phyloP scores from a whole-genome alignment of 1,140 invertebrate genomes.

The Eriocheir sinensis region DNA sequence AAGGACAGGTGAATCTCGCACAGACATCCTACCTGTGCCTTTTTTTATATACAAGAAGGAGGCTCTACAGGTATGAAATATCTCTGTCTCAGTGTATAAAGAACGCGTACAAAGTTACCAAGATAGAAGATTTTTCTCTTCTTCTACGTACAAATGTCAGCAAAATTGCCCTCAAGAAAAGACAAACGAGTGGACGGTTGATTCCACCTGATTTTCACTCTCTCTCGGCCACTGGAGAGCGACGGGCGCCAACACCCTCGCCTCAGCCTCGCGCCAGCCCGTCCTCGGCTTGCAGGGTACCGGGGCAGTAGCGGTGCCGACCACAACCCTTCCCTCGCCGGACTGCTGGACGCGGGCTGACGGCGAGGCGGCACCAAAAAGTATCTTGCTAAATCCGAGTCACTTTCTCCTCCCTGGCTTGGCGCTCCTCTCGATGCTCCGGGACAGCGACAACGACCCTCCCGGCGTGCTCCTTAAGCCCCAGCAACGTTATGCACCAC shows the following conservation, averaged over 20 bases:
- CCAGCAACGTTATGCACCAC: neutral
- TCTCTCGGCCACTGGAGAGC: neutral
- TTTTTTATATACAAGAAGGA: neutral
- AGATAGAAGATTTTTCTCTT: neutral
- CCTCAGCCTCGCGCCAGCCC: neutral
- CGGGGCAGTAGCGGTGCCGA: neutral
- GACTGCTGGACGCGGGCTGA: neutral
- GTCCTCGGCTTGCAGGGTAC: neutral
- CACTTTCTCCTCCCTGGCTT: neutral
- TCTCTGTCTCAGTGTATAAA: neutral
- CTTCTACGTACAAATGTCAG: neutral
- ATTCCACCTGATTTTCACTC: neutral
- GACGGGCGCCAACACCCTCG: neutral
- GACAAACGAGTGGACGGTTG: conserved; percentile 11
- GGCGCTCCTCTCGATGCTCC: neutral
- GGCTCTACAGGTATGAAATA: neutral
- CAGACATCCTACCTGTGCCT: neutral
- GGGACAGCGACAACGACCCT: neutral
- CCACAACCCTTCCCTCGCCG: neutral
- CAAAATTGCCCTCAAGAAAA: neutral
- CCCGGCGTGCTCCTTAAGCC: neutral
- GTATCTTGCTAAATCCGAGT: neutral
- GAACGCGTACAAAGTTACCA: neutral
- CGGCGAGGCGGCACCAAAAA: neutral
- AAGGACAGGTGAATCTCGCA: neutral